phyloP scores from a whole-genome alignment of 2,888 invertebrate genomes.

The Oligia fasciuncula region DNA sequence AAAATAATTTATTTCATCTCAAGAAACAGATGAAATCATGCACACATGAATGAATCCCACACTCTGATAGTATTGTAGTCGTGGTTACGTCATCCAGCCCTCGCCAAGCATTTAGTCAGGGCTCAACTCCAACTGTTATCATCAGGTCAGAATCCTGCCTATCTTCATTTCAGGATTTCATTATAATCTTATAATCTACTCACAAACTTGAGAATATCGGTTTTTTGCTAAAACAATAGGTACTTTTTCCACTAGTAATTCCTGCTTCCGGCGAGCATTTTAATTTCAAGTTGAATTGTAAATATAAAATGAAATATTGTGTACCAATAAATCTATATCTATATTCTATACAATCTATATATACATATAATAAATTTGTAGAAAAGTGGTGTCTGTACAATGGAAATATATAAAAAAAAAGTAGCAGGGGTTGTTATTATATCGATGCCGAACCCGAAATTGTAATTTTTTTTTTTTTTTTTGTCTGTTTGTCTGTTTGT shows the following conservation, averaged over 20 bases:
- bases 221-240: neutral
- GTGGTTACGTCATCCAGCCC: neutral
- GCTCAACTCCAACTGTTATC: neutral
- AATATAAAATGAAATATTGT: neutral
- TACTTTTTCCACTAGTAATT: no score
- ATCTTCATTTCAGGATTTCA: neutral
- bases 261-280: neutral
- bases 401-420: no score
- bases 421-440: no score
- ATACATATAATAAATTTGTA: no score
- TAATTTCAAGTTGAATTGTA: neutral
- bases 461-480: no score
- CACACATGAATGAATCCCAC: neutral
- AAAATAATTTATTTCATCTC: neutral
- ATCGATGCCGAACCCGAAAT: no score
- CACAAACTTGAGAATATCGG: neutral
- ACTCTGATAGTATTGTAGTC: neutral
- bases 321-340: neutral
- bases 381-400: no score
- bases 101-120: neutral
- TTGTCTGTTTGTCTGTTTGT: no score
- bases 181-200: neutral
- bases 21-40: neutral
- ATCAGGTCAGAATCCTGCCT: neutral
- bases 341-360: no score